Conservation (phyloP, 2,113 vertebrate species). For the Cyphomyrus plagiostoma region DNA sequence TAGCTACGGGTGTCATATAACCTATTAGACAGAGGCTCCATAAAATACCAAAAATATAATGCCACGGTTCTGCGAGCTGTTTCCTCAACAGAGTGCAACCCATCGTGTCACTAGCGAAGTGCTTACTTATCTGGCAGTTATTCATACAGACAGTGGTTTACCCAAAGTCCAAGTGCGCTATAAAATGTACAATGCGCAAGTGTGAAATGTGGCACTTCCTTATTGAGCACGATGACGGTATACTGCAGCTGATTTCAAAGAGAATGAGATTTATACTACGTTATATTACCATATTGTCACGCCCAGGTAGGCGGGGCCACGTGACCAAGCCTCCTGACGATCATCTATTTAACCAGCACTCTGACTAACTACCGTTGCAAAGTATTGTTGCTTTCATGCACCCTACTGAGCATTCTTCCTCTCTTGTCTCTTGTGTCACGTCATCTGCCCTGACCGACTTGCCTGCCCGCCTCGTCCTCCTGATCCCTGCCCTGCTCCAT, state of each 20-base stretch:
- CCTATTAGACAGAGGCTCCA: neutral
- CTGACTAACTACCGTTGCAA: too few species aligned
- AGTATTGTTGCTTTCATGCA: too few species aligned
- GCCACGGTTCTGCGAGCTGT: neutral
- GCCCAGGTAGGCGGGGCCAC: too few species aligned
- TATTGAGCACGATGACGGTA: neutral
- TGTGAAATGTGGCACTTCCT: neutral
- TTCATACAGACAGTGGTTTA: neutral
- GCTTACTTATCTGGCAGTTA: neutral
- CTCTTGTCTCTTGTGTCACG: too few species aligned
- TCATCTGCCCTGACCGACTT: too few species aligned
- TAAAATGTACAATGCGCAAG: neutral
- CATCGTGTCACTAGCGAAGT: neutral
- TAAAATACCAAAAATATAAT: neutral
- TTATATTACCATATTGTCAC: neutral
- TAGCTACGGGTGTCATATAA: neutral
- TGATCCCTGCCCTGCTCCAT: too few species aligned
- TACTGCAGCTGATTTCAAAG: neutral
- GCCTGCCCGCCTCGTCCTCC: too few species aligned
- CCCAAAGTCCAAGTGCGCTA: neutral
- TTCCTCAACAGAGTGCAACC: neutral
- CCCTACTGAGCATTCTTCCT: too few species aligned
- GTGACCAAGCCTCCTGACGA: too few species aligned
- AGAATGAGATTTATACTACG: neutral
- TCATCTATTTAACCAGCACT: too few species aligned